Evolutionary conservation across 1,140 invertebrate genomes (phyloP).

Genomic region (Pomacea maculata): DNA sequence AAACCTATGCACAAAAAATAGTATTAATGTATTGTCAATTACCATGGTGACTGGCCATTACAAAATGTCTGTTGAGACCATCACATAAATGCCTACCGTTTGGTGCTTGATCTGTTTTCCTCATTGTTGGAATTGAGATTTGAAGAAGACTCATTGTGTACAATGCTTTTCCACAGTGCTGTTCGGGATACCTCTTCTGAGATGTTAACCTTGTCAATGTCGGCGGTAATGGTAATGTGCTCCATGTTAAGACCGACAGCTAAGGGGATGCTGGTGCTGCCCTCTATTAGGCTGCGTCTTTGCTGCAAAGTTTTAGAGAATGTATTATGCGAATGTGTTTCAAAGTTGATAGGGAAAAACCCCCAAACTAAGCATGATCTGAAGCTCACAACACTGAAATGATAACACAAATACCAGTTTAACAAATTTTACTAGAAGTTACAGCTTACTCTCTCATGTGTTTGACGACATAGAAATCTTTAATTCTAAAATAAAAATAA

Average conservation of each 20-base stretch:
- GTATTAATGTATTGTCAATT: background rate
- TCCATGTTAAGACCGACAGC: constrained; percentile 31
- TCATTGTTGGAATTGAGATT: constrained; percentile 28
- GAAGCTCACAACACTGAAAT: too few species aligned
- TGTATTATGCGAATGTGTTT: too few species aligned
- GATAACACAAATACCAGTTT: too few species aligned
- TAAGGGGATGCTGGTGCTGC: constrained; percentile 21
- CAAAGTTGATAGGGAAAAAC: too few species aligned
- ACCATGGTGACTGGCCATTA: background rate
- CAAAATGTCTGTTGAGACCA: too few species aligned
- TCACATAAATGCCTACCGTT: constrained; percentile 25
- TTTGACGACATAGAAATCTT: too few species aligned
- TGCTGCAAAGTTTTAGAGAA: constrained; percentile 11
- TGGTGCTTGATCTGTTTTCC: constrained; percentile 22
- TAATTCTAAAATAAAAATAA: too few species aligned
- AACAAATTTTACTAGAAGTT: too few species aligned
- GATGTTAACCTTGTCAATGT: constrained; percentile 49
- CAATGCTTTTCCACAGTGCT: constrained; percentile 52
- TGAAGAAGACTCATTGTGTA: constrained; percentile 46
- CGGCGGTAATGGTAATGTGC: constrained; percentile 32
- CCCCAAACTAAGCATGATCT: too few species aligned
- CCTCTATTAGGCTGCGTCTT: constrained; percentile 30
- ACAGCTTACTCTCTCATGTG: too few species aligned
- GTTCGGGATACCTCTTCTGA: constrained; percentile 53
- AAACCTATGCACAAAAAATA: too few species aligned